Percentiles rank a stretch among this genome's conserved stretches.
Conservation (phyloP, 2,113 vertebrate genomes). For the Rhea americana region DNA sequence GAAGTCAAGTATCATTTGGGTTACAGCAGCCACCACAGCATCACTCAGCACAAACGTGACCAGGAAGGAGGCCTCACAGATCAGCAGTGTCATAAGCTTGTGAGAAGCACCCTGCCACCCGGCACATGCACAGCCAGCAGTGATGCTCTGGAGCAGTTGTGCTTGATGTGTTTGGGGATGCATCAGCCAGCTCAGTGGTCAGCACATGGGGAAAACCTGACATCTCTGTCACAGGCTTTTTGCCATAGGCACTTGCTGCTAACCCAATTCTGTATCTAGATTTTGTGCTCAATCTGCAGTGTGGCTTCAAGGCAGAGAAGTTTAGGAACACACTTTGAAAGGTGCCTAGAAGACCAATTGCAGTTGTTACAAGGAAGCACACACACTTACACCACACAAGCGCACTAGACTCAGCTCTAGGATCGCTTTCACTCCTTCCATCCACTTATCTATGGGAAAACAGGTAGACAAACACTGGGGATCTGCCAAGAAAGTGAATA, state of each 20-base stretch:
- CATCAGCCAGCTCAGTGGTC: not conserved
- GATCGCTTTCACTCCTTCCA: not conserved
- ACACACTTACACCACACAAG: too few species aligned
- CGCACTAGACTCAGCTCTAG: not conserved
- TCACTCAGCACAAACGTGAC: not conserved
- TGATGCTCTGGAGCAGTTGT: not conserved
- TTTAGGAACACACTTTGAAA: not conserved
- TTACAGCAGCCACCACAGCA: not conserved
- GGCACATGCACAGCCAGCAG: not conserved
- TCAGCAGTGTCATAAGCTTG: not conserved
- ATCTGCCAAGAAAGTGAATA: not conserved
- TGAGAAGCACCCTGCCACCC: not conserved
- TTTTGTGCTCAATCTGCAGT: not conserved
- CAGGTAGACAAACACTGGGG: fast-evolving
- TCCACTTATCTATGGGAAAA: not conserved
- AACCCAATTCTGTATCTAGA: not conserved
- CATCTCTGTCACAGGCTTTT: not conserved
- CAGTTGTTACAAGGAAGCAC: not conserved
- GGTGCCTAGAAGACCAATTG: not conserved
- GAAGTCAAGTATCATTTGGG: not conserved
- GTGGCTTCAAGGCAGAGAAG: not conserved
- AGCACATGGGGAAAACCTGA: fast-evolving
- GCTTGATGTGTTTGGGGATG: not conserved
- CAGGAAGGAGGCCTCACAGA: not conserved
- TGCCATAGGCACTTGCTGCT: fast-evolving